These are phyloP conservation scores for Riptortus pedestris DNA, from an alignment of 1,140 invertebrate species.

Conservation along the genomic window DNA sequence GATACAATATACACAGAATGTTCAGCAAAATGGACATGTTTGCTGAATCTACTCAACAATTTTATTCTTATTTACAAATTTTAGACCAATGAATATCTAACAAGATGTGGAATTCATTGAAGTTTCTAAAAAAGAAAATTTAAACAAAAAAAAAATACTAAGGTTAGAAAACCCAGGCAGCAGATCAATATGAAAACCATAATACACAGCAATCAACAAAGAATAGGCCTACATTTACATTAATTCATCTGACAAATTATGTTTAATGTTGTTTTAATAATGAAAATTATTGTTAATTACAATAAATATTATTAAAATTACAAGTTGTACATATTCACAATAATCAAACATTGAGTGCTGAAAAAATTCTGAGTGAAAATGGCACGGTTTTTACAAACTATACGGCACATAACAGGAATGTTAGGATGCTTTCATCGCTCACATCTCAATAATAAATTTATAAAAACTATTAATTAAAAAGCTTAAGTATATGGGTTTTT, in stretches of 20 bases:
- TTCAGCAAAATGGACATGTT: slow-evolving; percentile 22
- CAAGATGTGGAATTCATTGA: not conserved
- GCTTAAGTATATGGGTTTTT: too few species aligned
- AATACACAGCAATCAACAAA: not conserved
- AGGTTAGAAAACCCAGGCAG: too few species aligned
- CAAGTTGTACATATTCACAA: not conserved
- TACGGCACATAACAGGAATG: slow-evolving; percentile 14
- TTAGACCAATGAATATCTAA: slow-evolving; percentile 7
- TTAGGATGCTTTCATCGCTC: not conserved
- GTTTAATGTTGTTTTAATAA: not conserved
- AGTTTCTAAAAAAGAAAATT: not conserved
- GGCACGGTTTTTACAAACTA: slow-evolving; percentile 5
- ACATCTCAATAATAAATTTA: too few species aligned
- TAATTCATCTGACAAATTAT: not conserved
- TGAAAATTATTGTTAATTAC: not conserved
- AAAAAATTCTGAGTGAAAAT: not conserved
- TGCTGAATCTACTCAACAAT: slow-evolving; percentile 18
- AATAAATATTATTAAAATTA: not conserved
- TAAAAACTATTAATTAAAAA: too few species aligned
- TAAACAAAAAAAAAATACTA: too few species aligned
- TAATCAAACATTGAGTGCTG: slow-evolving; percentile 3
- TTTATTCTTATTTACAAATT: slow-evolving; percentile 12
- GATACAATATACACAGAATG: slow-evolving; percentile 25
- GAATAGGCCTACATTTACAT: not conserved
- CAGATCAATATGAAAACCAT: not conserved